Evolutionary conservation across 2,113 vertebrate genomes (phyloP).

Genomic region (Dicerorhinus sumatrensis): DNA sequence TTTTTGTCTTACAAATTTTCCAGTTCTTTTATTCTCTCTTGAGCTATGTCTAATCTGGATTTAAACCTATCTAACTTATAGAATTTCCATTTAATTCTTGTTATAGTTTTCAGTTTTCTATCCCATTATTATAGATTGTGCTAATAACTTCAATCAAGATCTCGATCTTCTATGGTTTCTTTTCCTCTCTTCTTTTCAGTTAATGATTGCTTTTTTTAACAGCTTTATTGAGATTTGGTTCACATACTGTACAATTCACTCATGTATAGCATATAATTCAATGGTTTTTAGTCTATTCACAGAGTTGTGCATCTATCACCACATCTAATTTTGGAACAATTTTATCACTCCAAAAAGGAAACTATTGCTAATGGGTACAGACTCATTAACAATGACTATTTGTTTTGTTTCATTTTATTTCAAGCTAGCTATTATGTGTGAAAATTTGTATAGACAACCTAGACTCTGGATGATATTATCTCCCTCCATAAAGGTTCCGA

Average conservation of each 20-base stretch:
- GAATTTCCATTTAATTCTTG: background rate
- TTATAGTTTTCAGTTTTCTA: background rate
- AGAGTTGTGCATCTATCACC: background rate
- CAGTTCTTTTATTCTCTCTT: background rate
- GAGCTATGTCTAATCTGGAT: background rate
- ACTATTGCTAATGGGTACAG: background rate
- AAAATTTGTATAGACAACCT: background rate
- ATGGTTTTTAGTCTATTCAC: background rate
- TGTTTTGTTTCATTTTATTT: background rate
- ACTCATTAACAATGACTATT: background rate
- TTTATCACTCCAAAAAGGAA: background rate
- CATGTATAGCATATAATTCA: background rate
- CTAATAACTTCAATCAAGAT: background rate
- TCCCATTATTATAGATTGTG: background rate
- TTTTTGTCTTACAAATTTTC: background rate
- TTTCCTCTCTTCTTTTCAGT: background rate
- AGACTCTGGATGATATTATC: background rate
- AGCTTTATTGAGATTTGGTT: background rate
- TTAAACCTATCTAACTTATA: background rate
- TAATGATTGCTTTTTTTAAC: background rate
- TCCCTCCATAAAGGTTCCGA: background rate
- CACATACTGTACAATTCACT: background rate
- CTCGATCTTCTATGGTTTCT: background rate
- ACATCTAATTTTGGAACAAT: background rate
- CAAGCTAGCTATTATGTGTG: background rate